Base-by-base conservation (phyloP, 2,113 vertebrate genomes). In the Tyto alba region DNA sequence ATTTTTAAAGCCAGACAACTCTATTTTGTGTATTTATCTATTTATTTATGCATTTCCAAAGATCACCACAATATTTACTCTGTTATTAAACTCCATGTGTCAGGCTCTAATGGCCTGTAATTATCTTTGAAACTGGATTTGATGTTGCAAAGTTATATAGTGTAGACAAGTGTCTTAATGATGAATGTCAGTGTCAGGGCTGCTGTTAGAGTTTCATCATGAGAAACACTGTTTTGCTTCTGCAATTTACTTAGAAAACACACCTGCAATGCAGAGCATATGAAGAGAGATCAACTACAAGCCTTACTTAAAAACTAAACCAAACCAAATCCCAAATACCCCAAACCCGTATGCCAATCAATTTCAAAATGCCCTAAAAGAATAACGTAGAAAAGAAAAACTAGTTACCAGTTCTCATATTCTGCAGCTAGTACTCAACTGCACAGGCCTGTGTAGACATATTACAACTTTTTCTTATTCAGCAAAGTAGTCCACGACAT, bases 1-100 rank as follows among this genome's bases (percentile, higher is more conserved):
- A 57, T 41, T 88, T 96, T 96, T 95, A 90, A 89, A 92, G 91
- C 56, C 88, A 96, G 92, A 92, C 82, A 85, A 57, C 38, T 91
- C 53, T 55, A 75, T 93, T 92, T 82, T 56, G 48, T 86, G 41
- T 87, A 89, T 96, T 88, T 96, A 92, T 82, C 90, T 96, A 94
- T 86, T 97, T 96, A 97, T 94, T 91, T 95, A 93, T 94, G 96
- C 91, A 94, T 92, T 97, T 97, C 93, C 84, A 94, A 92, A 96
- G 92, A 95, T 95, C 56, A 74, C 82, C 95, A 76, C 94, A 94
- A 85, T 93, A 95, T 95, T 95, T 95, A 95, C 83, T 90, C 96
- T 95, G 82, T 97, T 96, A 97, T 97, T 97, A 97, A 93, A 93
- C 69, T 79, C 87, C 87, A 66, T 96, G 90, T 88, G 95, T 95